A percentile compares a stretch with the other conserved stretches of the same genome.
Evolutionary conservation across 2,888 invertebrate genomes (phyloP).

Genomic region (Epirrhoe tristata): DNA sequence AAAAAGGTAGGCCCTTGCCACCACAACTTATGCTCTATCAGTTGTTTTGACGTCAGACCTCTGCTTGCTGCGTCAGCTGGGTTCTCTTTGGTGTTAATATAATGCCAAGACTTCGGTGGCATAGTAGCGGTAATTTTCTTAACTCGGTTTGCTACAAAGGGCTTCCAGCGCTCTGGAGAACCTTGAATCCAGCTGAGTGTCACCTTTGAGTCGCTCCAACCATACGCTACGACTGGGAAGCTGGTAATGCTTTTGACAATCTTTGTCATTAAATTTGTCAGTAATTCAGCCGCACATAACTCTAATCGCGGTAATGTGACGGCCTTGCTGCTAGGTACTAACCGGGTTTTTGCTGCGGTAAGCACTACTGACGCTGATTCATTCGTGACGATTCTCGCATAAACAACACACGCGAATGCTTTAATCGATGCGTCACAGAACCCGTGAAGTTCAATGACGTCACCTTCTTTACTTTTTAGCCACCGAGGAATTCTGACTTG

Average conservation of each 20-base stretch:
- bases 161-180: neutral
- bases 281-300: neutral
- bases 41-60: neutral
- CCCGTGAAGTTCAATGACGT: no score
- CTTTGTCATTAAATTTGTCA: neutral
- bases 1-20: no score
- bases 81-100: neutral
- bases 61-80: neutral
- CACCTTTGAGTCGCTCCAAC: neutral
- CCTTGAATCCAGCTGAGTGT: conserved; percentile 5
- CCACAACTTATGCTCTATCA: neutral
- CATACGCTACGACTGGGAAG: neutral
- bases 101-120: neutral
- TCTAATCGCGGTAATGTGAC: neutral
- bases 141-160: conserved; percentile 2
- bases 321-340: no score
- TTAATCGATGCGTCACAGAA: no score
- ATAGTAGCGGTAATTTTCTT: neutral
- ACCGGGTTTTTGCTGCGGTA: no score
- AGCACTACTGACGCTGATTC: no score
- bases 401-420: no score
- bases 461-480: no score
- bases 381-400: no score
- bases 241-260: neutral
- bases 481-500: no score